Base-by-base conservation (phyloP, 2,113 vertebrate species). In the Seriola aureovittata region DNA sequence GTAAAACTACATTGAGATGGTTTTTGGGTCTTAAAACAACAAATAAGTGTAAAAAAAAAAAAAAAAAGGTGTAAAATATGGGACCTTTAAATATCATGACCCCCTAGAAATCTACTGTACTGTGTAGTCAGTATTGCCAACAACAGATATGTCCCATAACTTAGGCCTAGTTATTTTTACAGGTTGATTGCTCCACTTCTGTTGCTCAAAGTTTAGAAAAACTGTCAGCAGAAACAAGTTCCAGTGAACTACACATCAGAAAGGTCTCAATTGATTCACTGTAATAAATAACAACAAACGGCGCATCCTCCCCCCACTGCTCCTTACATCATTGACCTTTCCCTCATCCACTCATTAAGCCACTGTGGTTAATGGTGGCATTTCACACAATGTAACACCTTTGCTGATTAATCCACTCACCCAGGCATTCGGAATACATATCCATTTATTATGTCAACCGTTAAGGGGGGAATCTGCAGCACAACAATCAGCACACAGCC, bases 301-400 rank as follows among this genome's bases (percentile, higher is more conserved):
- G 69, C 46, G 44, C 68, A 52, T 89, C 81, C 75, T 85, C 76
- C 76, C 60, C 78, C 58, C 70, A 55, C 80, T 38, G 73, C 85
- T 87, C 74, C 88, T 87, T 80, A 87, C 88, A 88, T 80, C 85
- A 50, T 69, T 95, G 94, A 95, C 95, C 93, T 96, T 96, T 94
- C 87, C 73, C 91, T 91, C 90, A 91, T 87, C 85, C 92, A 88
- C 90, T 94, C 93, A 95, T 95, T 94, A 94, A 89, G 92, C 85
- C 80, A 14, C 87, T 82, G 88, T 87, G 91, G 88, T 93, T 95
- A 92, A 95, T 92, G 92, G 85, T 94, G 94, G 87, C 94, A 95
- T 95, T 95, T 96, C 64, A 89, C 93, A 93, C 90, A 94, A 88
- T 91, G 87, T 38, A 92, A 89, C 92, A 93, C 87, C 90, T 93